Conservation (phyloP, 35 echinoderm and acorn worm genomes). For the Stichopus chloronotus region DNA sequence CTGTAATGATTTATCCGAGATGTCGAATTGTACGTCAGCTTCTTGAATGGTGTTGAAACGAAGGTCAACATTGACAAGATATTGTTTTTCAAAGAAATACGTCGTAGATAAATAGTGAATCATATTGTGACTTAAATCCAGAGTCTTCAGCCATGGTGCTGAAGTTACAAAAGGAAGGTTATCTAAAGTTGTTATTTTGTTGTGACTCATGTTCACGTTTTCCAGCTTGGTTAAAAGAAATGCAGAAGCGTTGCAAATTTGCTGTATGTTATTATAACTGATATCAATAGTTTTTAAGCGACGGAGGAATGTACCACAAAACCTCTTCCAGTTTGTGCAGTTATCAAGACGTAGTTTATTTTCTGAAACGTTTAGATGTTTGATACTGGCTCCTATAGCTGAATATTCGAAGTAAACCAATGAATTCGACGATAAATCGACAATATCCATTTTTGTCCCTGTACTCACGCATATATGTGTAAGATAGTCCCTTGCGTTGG, state of each 20-base stretch:
- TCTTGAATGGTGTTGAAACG: no score
- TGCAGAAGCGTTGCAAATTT: slow-evolving; percentile 11
- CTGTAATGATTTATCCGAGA: no score
- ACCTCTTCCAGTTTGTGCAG: not conserved
- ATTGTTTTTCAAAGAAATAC: no score
- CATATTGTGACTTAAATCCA: slow-evolving; percentile 1
- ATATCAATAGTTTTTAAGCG: slow-evolving; percentile 17
- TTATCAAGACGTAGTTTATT: not conserved
- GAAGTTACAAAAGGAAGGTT: slow-evolving; percentile 12
- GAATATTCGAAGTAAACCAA: not conserved
- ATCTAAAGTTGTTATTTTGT: not conserved
- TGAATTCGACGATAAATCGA: not conserved
- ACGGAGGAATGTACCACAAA: not conserved
- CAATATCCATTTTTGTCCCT: not conserved
- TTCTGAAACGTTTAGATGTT: slow-evolving; percentile 2
- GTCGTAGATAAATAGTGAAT: not conserved
- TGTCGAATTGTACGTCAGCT: no score
- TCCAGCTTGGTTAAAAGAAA: not conserved
- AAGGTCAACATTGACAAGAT: no score
- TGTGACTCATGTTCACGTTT: slow-evolving; percentile 9
- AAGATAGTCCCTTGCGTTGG: not conserved
- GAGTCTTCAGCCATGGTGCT: not conserved
- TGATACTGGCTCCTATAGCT: not conserved
- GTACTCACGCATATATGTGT: not conserved
- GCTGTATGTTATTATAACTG: not conserved